phyloP scores from a whole-genome alignment of 2,113 vertebrate species.

The Nansenia antarctica region DNA sequence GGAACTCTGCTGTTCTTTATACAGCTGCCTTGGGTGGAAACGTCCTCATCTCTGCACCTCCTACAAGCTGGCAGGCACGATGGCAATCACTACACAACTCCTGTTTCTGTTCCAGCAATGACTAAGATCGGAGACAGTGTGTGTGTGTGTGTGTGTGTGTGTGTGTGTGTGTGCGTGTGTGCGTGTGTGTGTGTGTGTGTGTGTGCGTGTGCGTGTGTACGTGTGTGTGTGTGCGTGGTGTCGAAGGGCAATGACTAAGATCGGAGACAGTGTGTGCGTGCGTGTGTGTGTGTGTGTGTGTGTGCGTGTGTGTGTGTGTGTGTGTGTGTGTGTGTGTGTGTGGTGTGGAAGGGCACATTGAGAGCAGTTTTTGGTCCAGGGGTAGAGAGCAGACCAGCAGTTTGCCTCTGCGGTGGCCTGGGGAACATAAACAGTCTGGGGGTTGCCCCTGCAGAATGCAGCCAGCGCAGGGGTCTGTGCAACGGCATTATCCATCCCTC shows the following conservation, averaged over 20 bases:
- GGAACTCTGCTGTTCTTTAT: slow-evolving; percentile 48
- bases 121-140: too few relatives aligned
- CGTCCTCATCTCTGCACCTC: slow-evolving; percentile 28
- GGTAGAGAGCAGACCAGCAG: slow-evolving; percentile 62
- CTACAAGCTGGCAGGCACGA: slow-evolving; percentile 33
- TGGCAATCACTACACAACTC: slow-evolving; percentile 29
- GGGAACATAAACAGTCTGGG: slow-evolving; percentile 72
- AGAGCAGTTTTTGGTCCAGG: slow-evolving; percentile 73
- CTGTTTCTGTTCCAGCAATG: slow-evolving; percentile 33
- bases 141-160: too few relatives aligned
- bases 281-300: background rate
- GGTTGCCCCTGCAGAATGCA: slow-evolving; percentile 56
- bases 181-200: too few relatives aligned
- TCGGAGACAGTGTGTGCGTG: too few relatives aligned
- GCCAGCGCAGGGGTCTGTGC: slow-evolving; percentile 52
- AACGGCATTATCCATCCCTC: slow-evolving; percentile 65
- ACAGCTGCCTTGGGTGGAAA: slow-evolving; percentile 28
- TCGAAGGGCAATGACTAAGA: too few relatives aligned
- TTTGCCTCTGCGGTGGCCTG: slow-evolving; percentile 55
- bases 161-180: too few relatives aligned
- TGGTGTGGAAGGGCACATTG: background rate
- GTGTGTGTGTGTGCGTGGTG: too few relatives aligned
- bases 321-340: slow-evolving; percentile 23
- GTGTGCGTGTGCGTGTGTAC: too few relatives aligned
- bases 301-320: too few relatives aligned